Conservation (phyloP, 2,797 vertebrate species). For the Antrozous pallidus region DNA sequence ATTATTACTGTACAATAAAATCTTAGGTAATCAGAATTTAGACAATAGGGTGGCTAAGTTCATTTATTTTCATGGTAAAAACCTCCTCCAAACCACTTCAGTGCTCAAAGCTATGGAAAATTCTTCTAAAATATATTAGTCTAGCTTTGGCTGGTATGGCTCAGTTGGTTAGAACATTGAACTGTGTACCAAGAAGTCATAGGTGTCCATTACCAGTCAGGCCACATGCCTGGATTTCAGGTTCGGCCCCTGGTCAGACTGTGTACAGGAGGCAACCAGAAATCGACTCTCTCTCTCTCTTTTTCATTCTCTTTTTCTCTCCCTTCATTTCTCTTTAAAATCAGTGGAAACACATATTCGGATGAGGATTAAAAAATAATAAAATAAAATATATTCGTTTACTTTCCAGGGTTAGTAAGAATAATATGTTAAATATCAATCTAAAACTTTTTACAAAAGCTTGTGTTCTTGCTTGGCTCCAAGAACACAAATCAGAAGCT, state of each 20-base stretch:
- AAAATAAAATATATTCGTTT: not conserved
- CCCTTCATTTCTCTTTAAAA: not conserved
- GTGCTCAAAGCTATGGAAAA: constrained; percentile 7
- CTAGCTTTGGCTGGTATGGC: not conserved
- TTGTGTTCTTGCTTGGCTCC: not conserved
- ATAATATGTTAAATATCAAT: not conserved
- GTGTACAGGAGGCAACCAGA: not conserved
- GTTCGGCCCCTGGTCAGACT: not conserved
- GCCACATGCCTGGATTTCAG: not conserved
- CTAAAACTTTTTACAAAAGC: not conserved
- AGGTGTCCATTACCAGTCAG: not conserved
- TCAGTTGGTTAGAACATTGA: not conserved
- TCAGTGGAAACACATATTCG: not conserved
- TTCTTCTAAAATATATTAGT: not conserved
- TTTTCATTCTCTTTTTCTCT: not conserved
- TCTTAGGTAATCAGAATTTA: not conserved
- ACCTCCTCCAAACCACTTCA: not conserved
- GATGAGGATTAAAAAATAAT: not conserved
- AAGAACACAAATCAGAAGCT: not conserved
- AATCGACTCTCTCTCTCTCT: not conserved
- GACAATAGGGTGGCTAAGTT: not conserved
- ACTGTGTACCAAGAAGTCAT: not conserved
- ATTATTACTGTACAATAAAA: not conserved
- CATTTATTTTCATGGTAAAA: not conserved
- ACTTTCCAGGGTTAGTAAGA: not conserved